Evolutionary conservation across 2,888 invertebrate species (phyloP).

Genomic region (Trachelus iudaicus): DNA sequence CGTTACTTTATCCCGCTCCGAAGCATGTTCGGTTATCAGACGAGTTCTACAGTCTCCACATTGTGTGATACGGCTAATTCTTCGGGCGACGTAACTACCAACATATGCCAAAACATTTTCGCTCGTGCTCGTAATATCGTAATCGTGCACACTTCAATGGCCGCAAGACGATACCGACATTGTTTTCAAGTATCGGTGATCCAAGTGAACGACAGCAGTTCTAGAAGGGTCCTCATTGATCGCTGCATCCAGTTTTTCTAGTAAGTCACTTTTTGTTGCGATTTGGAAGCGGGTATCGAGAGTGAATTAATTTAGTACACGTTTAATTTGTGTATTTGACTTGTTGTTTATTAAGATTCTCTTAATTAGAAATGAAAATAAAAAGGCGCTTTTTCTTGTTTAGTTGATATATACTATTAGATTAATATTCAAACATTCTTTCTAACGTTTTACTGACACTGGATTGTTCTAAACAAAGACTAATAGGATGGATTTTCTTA

Average conservation of each 20-base stretch:
- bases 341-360: no score
- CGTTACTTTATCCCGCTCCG: constrained; percentile 16
- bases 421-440: no score
- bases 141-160: constrained; percentile 18
- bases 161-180: constrained; percentile 8
- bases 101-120: constrained; percentile 23
- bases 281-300: no score
- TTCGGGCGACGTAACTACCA: constrained; percentile 26
- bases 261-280: constrained; percentile 12
- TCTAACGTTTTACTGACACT: no score
- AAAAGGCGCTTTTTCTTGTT: no score
- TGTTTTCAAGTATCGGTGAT: constrained; percentile 11
- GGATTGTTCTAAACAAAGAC: no score
- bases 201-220: not conserved
- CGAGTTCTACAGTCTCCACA: constrained; percentile 17
- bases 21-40: constrained; percentile 9
- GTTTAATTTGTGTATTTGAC: no score
- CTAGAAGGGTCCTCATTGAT: constrained; percentile 7
- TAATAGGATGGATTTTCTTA: no score
- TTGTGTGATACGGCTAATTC: constrained; percentile 13
- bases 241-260: constrained; percentile 17
- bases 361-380: no score
- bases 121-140: constrained; percentile 21
- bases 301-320: no score
- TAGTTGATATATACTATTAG: no score